Evolutionary conservation across 1,140 invertebrate genomes (phyloP), one percentile per base, ranked within the genome.

Genomic region (Sarcophaga peregrina): DNA sequence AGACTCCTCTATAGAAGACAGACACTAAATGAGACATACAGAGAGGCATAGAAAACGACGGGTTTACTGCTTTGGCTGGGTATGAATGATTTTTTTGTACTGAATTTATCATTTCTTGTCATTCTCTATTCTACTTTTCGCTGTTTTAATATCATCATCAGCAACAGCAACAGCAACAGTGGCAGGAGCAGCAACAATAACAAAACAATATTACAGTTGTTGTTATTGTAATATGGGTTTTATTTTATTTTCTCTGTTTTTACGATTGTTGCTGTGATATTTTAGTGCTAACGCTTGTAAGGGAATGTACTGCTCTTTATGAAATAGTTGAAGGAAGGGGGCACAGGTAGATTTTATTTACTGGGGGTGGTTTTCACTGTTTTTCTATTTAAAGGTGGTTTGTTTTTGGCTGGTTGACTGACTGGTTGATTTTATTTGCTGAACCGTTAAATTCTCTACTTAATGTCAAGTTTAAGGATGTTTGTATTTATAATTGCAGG

Each of bases 151-250:
- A 37, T 37, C 25, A 37, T 52, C 50, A 52, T 5, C 62, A 68
- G 17, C 62, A 68, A 20, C 62, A 68, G 17, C 17, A 20, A 9
- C 62, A 68, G 13, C 6, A 15, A 7, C 54, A 58, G 15, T 6
- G 2, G 54, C 7, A n/a, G 13, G 7, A 58, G 13, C 54, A 58
- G 6, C 6, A 58, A n/a, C 15, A 58, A 13, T 5, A 58, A 58
- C 4, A 58, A 13, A 58, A 58, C 54, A n/a, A 58, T 15, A 58
- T 58, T 25, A 25, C 17, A 68, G n/a, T 68, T 10, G 17, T 68
- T 68, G 58, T 68, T 20, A 68, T 68, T 68, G 62, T 68, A n/a
- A 68, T 20, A 20, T 68, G 62, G 62, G 20, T 68, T 68, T 68
- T 68, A 68, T 68, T 68, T 68, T 68, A 37, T 37, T 37, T 37